A percentile compares a stretch with the other conserved stretches of the same genome.
Evolutionary conservation across 2,888 invertebrate species (phyloP).

Genomic region (Tipula unca): DNA sequence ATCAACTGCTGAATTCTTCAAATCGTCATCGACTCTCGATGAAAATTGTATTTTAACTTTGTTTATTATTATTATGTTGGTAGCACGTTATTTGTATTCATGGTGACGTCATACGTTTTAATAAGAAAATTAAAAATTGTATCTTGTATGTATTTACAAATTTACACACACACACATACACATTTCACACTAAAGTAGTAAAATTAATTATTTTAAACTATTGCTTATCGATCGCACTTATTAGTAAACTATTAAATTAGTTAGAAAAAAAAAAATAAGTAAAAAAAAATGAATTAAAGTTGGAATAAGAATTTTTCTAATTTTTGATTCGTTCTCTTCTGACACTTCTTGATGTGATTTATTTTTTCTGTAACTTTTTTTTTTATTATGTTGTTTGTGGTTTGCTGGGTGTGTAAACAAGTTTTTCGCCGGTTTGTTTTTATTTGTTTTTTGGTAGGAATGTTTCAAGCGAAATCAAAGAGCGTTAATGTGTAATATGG

Average conservation of each 20-base stretch:
- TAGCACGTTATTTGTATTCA: background rate
- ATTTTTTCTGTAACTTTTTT: background rate
- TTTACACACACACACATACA: background rate
- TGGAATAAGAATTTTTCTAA: background rate
- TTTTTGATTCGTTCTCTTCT: background rate
- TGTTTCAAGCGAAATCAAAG: background rate
- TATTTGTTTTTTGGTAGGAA: background rate
- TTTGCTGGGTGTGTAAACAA: background rate
- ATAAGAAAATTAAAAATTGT: background rate
- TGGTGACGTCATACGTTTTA: background rate
- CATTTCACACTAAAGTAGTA: background rate
- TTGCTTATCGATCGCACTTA: background rate
- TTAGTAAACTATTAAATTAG: background rate
- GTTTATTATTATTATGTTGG: background rate
- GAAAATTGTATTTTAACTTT: background rate
- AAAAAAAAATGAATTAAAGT: background rate
- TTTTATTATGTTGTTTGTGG: background rate
- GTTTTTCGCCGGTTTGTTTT: background rate
- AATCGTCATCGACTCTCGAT: background rate
- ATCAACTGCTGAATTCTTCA: constrained; percentile 15
- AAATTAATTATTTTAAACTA: background rate
- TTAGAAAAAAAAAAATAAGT: background rate
- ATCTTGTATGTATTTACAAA: background rate
- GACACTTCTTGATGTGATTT: background rate
- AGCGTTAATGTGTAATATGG: background rate